Evolutionary conservation across 2,113 vertebrate genomes (phyloP).

Genomic region (Antechinus flavipes): DNA sequence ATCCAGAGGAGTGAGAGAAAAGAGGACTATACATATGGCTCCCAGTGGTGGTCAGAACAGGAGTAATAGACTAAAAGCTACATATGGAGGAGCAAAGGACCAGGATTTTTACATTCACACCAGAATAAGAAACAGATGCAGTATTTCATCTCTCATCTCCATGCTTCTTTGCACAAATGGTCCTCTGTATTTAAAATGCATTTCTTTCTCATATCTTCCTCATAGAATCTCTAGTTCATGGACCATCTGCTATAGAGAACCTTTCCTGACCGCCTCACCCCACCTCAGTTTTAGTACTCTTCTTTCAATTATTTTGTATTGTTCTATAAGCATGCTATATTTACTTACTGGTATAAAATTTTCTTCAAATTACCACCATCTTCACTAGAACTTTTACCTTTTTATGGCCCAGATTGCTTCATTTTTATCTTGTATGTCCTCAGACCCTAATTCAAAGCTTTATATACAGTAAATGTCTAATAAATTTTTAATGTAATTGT

Average conservation of each 20-base stretch:
- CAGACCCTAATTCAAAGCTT: not conserved
- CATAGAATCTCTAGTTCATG: not conserved
- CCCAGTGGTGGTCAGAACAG: not conserved
- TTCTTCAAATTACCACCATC: not conserved
- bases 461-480: not conserved
- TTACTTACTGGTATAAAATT: not conserved
- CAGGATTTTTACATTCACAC: not conserved
- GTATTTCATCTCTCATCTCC: not conserved
- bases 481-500: not conserved
- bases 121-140: not conserved
- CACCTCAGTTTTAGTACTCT: not conserved
- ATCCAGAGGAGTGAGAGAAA: not conserved
- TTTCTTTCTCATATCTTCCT: not conserved
- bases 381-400: not conserved
- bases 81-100: not conserved
- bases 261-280: not conserved
- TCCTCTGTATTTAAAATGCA: not conserved
- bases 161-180: not conserved
- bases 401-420: not conserved
- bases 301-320: not conserved
- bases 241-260: not conserved
- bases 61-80: not conserved
- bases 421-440: not conserved
- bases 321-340: not conserved
- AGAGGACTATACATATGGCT: not conserved